Conservation (phyloP, 2,888 invertebrate species). For the Polymixis flavicincta region DNA sequence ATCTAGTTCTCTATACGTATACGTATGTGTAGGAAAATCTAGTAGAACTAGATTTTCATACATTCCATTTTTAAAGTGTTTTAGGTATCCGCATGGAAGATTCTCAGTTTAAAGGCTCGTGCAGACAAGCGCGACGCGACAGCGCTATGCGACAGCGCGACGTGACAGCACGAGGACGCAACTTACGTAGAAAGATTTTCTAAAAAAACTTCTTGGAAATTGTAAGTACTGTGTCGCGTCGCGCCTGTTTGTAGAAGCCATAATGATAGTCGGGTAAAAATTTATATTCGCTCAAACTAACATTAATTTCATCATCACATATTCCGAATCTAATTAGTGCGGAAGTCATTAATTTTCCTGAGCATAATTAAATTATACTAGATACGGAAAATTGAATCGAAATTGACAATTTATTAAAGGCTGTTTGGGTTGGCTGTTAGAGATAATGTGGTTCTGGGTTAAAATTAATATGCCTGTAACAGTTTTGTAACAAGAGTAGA, state of each 20-base stretch:
- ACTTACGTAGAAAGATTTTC: too few species aligned
- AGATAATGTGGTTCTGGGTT: background rate
- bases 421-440: conserved; percentile 7
- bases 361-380: conserved; percentile 34
- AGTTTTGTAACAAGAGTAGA: background rate
- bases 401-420: conserved; percentile 17
- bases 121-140: too few species aligned
- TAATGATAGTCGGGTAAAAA: background rate
- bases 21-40: too few species aligned
- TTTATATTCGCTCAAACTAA: background rate
- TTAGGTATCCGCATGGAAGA: background rate
- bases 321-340: conserved; percentile 24
- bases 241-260: too few species aligned
- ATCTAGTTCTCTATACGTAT: too few species aligned
- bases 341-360: conserved; percentile 16
- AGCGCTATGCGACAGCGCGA: too few species aligned
- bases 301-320: conserved; percentile 20
- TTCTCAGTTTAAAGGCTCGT: background rate
- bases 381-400: conserved; percentile 2
- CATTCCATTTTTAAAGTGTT: background rate
- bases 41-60: background rate
- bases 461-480: background rate
- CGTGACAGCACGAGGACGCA: too few species aligned
- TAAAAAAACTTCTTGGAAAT: too few species aligned
- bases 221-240: too few species aligned